These are phyloP conservation scores for Leucopternis melanops DNA, from an alignment of 2,113 vertebrate genomes.

Conservation along the genomic window DNA sequence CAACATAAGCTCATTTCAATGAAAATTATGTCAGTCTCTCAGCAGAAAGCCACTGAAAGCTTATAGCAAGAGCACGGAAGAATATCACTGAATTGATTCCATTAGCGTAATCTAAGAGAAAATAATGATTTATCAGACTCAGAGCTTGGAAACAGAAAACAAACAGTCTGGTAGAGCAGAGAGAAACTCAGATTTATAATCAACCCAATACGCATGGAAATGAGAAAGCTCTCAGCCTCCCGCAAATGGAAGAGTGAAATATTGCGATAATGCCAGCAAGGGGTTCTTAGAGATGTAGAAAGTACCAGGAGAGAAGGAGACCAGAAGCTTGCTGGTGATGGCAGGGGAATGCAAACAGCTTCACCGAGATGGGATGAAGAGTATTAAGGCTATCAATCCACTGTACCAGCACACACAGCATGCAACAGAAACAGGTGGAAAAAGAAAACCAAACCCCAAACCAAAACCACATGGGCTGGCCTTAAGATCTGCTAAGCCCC, in stretches of 20 bases:
- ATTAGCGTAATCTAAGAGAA: constrained; percentile 28
- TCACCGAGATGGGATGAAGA: background rate
- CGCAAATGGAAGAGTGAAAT: background rate
- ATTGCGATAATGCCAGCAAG: background rate
- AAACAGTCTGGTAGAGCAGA: background rate
- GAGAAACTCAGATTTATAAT: background rate
- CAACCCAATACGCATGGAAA: background rate
- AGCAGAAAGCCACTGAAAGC: constrained; percentile 40
- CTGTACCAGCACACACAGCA: background rate
- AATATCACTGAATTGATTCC: constrained; percentile 29
- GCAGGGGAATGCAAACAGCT: background rate
- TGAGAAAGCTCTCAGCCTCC: background rate
- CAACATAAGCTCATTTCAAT: background rate
- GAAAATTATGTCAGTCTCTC: background rate
- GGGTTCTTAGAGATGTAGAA: background rate
- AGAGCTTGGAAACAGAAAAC: constrained; percentile 9
- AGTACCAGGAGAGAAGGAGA: background rate
- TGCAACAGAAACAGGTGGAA: background rate
- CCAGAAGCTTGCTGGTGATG: background rate
- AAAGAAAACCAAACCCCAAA: background rate
- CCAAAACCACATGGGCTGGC: background rate
- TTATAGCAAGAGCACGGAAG: background rate
- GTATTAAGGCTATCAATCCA: background rate
- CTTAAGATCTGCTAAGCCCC: background rate
- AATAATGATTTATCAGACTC: constrained; percentile 34